Conservation (phyloP, 2,888 invertebrate genomes). For the Cenopis cana region DNA sequence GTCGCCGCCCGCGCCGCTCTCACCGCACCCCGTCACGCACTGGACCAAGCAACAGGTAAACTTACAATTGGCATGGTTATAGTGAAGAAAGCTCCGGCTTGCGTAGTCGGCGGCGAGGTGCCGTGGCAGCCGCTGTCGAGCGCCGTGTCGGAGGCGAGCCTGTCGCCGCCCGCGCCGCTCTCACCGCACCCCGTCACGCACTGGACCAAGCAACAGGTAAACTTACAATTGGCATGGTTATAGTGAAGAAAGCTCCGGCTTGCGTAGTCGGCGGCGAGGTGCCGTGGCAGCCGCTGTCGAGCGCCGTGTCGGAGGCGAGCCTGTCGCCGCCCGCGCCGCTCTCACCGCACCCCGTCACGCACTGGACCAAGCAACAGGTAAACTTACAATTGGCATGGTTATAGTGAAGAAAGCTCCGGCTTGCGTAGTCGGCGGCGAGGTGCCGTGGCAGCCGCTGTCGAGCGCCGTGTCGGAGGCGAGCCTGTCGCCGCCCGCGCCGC, state of each 20-base stretch:
- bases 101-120: conserved; percentile 84
- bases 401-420: conserved; percentile 85
- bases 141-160: conserved; percentile 77
- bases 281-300: conserved; percentile 84
- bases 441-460: conserved; percentile 84
- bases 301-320: conserved; percentile 77
- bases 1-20: conserved; percentile 74
- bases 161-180: conserved; percentile 76
- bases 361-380: conserved; percentile 90
- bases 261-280: conserved; percentile 84
- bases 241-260: conserved; percentile 85
- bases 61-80: conserved; percentile 76
- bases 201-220: conserved; percentile 90
- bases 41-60: conserved; percentile 90
- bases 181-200: conserved; percentile 74
- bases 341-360: conserved; percentile 70
- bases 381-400: conserved; percentile 74
- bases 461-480: conserved; percentile 78
- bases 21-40: conserved; percentile 74
- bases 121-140: conserved; percentile 84
- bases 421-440: conserved; percentile 83
- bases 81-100: conserved; percentile 85
- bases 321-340: conserved; percentile 77
- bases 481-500: conserved; percentile 77
- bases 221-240: conserved; percentile 74